Base-by-base conservation (phyloP, 2,888 invertebrate species). In the Plagiodera versicolora region DNA sequence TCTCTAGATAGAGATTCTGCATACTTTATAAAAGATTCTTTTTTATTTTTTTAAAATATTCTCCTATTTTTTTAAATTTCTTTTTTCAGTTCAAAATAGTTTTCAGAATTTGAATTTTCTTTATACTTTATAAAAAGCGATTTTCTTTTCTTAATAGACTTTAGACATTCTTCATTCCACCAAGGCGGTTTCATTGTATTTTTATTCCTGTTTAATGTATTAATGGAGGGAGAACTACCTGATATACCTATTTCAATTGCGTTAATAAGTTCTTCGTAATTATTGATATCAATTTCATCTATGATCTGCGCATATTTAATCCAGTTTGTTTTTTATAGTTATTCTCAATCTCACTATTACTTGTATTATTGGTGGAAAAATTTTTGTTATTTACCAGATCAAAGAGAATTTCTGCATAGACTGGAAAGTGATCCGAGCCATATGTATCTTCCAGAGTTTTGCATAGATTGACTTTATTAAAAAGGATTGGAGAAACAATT, bases 91-190 rank as follows among this genome's bases (percentile, higher is more conserved):
- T 50, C 32, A 2, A 32, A 18, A 19, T n/a, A 50, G 11, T 50
- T 50, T 2, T 20, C 11, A 16, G 9, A 6, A 6, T 28, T 30
- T 9, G 49, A 30, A 14, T 11, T 30, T 30, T 50, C 28, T 50
- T 50, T 50, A 2, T 50, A 50, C 8, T 28, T 24, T 14, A 16
- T 14, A 16, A 32, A 50, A 2, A 16, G 8, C 2, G 4, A 5
- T 50, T 50, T 50, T 16, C 32, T 10, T 32, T 32, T 32, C 5
- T 32, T 50, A 10, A 50, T 50, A 16, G n/a, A 14, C 10, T 32
- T 18, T 14, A 32, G 18, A 32, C 50, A 50, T 16, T 50, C 50
- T 17, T 32, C 32, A 19, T 50, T 32, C 50, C 50, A 50, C 50
- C 50, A 50, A 2, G 50, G 50, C 1, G 18, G 30, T 17, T 32